Percentiles rank a stretch among this genome's conserved stretches.
Evolutionary conservation across 2,113 vertebrate species (phyloP).

Genomic region (Labeo catla): DNA sequence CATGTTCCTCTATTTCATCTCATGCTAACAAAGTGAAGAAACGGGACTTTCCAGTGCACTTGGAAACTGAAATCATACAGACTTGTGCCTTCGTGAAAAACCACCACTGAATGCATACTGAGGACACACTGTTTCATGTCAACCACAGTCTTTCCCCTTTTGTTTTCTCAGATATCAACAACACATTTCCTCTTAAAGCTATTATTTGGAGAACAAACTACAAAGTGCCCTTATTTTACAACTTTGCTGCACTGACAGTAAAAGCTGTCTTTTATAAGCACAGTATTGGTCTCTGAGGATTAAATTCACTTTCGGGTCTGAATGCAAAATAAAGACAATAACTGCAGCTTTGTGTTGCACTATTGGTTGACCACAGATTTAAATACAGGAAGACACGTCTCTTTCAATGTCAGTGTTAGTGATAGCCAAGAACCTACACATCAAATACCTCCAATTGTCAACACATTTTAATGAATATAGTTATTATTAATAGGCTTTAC

Average conservation of each 20-base stretch:
- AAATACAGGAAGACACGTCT: background rate
- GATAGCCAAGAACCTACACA: background rate
- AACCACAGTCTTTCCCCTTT: constrained; percentile 33
- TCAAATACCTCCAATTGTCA: background rate
- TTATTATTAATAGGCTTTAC: background rate
- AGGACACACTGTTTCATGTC: background rate
- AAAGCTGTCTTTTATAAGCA: too few relatives aligned
- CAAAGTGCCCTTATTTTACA: background rate
- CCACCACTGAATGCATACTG: background rate
- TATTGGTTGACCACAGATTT: background rate
- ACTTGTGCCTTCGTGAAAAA: background rate
- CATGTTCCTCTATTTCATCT: constrained; percentile 33
- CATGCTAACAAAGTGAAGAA: background rate
- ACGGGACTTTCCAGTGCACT: constrained; percentile 54
- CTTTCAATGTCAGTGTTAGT: background rate
- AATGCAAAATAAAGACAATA: background rate
- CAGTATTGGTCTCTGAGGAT: background rate
- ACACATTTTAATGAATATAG: background rate
- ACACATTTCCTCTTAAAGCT: background rate
- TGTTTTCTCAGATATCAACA: constrained; percentile 27
- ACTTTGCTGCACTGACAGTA: background rate
- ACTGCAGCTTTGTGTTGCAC: background rate
- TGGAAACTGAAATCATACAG: constrained; percentile 36
- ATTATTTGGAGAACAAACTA: constrained; percentile 15
- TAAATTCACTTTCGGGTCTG: background rate